Base-by-base conservation (phyloP, 1,140 invertebrate species). In the Hypsibius dujardini region DNA sequence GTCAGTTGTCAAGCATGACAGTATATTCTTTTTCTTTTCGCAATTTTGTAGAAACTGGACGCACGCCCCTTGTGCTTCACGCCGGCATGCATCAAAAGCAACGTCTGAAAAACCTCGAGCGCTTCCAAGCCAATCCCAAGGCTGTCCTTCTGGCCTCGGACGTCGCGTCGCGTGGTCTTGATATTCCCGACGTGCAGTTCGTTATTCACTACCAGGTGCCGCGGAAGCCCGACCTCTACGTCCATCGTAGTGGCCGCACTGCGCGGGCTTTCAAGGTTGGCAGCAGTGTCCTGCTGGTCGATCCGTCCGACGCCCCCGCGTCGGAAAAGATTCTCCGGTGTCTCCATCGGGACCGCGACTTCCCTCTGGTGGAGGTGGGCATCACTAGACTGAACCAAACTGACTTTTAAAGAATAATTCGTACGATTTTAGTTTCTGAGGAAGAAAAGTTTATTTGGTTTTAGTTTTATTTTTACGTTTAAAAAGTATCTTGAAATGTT, bases 151-250 rank as follows among this genome's bases (percentile, higher is more conserved):
- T 99, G 72, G 92, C 95, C 0, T 98, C 95, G 0, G 95, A 98
- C 83, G 93, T 98, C 28, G 95, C 95, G 14, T 93, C 95, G 0
- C 82, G 95, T 73, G 95, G 95, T 59, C 81, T 99, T 46, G 95
- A 99, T 80, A 96, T 98, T 77, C 89, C 90, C 2, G 85, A 87
- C 76, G 87, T 98, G 1, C 85, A 96, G 74, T 90, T 96, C 77
- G 94, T 98, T 1, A 86, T 98, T 75, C 95, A 99, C 80, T 98
- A 96, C 82, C 93, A 98, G 82, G 89, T 95, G 46, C 75, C 73
- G 1, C 71, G 80, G 79, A 79, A 78, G 7, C 50, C 50, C 50
- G 50, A 56, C 50, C 50, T 56, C 78, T 99, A 98, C 79, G 86
- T 98, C 1, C 95, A 99, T 80, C 83, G 95, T 70, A 95, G 92